Base-by-base conservation (phyloP, 2,113 vertebrate genomes). In the Phaethon lepturus region DNA sequence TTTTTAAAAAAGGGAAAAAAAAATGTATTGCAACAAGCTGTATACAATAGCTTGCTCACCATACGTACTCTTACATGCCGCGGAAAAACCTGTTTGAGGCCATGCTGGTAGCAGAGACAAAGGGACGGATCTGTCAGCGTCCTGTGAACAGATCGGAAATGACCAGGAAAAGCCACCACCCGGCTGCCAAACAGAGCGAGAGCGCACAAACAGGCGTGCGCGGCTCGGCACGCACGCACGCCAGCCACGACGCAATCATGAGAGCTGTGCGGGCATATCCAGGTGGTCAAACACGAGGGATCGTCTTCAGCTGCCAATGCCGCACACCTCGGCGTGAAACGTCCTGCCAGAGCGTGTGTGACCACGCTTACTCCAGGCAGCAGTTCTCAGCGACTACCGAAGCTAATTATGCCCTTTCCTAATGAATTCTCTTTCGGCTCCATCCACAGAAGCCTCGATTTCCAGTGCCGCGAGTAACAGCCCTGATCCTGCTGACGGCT, bases 261-360 rank as follows among this genome's bases (percentile, higher is more conserved):
- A 1, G 60, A 49, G 47, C 45, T 60, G 35, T 1, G 14, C 2
- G 4, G 55, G 28, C 40, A 9, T 1, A 8, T 7, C 45, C 40
- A 10, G 59, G 12, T 29, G 0, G 49, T 9, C 53, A 5, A 2
- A 28, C 68, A 3, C 0, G 0, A n/a, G 35, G 29, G 11, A 19
- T 9, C 58, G 7, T 0, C 56, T 23, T 31, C 77, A 3, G 16
- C 71, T 42, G 60, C 75, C 13, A 2, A 1, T 0, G 1, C 25
- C 0, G 23, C 0, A 5, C 66, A 5, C 26, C 64, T 3, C 1
- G 6, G 23, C 0, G 2, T 9, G 15, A 10, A 52, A 20, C 22
- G 1, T 11, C 74, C 23, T 1, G 3, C 35, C 53, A 2, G 8
- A 6, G 40, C 0, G 1, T 1, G 2, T 3, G 15, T 3, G 13